Evolutionary conservation across 2,888 invertebrate species (phyloP), one percentile per base, ranked within the genome.

Genomic region (Steinernema scapterisci): DNA sequence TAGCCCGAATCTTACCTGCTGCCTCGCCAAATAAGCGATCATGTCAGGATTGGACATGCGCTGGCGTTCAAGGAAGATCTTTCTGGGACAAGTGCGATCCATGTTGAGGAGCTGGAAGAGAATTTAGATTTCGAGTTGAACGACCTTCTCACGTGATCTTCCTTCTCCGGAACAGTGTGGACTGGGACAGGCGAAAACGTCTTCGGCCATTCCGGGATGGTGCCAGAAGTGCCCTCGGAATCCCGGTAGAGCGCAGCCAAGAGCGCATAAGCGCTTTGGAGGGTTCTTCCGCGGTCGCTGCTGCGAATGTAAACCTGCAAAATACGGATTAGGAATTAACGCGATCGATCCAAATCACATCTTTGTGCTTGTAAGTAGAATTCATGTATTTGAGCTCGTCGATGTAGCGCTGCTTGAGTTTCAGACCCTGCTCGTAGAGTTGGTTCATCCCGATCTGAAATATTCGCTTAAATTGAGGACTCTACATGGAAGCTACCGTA

Each of bases 401-500:
- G 48, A 48, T 48, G 48, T 48, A 48, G 48, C 48, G 48, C 13
- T 48, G n/a, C 13, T 48, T 48, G 3, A 48, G 19, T 5, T 16
- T 16, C 6, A 48, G 25, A 25, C 74, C 74, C 19, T 70, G 46
- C 6, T 74, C 9, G 74, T 74, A 74, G 16, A 19, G 16, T 31
- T 74, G 70, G 21, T 38, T 19, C 70, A 74, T 70, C 1, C 74
- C 74, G 5, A 43, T 31, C 88, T 88, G 76, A 11, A 75, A 54
- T 73, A 1, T n/a, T 5, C 5, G 2, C 48, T 48, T 16, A n/a
- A 48, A 48, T 3, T 2, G 5, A 48, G 13, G 16, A 19, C 6
- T 19, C 7, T 7, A 48, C 5, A 16, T n/a, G n/a, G n/a, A 48
- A 13, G 2, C 90, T 89, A 93, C 93, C 89, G 93, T 93, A 0